Base-by-base conservation (phyloP, 64 coral and sea anemone species). In the Acropora tenuis region DNA sequence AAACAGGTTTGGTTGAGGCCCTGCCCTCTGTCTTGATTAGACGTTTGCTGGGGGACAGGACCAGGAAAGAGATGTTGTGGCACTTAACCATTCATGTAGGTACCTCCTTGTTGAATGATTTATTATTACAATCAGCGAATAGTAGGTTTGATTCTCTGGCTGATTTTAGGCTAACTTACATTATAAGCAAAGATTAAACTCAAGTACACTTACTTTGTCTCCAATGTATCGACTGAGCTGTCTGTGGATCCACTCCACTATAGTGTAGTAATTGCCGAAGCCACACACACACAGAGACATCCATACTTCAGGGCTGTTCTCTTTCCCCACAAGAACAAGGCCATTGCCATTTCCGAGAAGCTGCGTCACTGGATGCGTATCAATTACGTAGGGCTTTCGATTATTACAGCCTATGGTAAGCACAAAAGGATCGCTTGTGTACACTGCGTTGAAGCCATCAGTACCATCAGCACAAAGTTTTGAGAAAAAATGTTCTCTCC, bases 311-410 rank as follows among this genome's bases (percentile, higher is more conserved):
- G 86, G 47, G 47, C 40, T 53, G n/a, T 76, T 88, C 11, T 87
- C 84, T 55, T 52, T 76, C 1, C 86, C 86, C 18, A 76, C 47
- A 16, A 88, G 43, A 13, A 88, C 86, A 57, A 88, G 42, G 8
- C 86, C 86, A 49, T 76, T 60, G 17, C 86, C 86, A 19, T 76
- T 88, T 75, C 86, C 68, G 15, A 47, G 68, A 58, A 16, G 9
- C 72, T 18, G 48, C 9, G 86, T 52, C 1, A 88, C 86, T 76
- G 86, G 86, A 88, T 88, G 86, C 44, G 84, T 87, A n/a, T 87
- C 84, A 66, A 87, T 87, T 12, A 87, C 9, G 49, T 47, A 87
- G 10, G 83, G 46, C n/a, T 48, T 87, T 17, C 66, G 68, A 18
- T 87, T 67, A 87, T 8, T 2, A 67, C 86, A 76, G 2, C 86